Percentiles rank a stretch among this genome's conserved stretches.
Evolutionary conservation across 2,888 invertebrate genomes (phyloP).

Genomic region (Zygothrica quintamaculata): DNA sequence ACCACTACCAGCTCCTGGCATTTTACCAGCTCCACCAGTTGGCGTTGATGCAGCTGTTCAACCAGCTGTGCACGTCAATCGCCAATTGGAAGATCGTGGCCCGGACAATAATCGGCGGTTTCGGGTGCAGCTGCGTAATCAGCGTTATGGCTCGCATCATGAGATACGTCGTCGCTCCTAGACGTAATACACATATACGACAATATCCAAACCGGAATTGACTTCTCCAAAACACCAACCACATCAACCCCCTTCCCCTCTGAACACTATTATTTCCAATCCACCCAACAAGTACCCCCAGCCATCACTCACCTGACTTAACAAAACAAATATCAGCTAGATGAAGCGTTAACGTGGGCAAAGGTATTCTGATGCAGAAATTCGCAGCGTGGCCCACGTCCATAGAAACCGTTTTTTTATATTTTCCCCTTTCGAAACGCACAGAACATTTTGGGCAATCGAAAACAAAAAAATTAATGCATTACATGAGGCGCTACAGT

Average conservation of each 20-base stretch:
- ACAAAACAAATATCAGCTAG: conserved; percentile 20
- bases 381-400: conserved; percentile 52
- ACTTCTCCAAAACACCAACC: too few species aligned
- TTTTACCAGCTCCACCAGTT: conserved; percentile 29
- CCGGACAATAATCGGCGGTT: conserved; percentile 71
- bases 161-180: conserved; percentile 79
- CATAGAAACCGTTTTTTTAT: conserved; percentile 48
- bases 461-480: conserved; percentile 24
- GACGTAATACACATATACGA: not conserved
- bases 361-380: conserved; percentile 32
- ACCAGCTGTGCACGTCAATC: conserved; percentile 46
- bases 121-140: conserved; percentile 79
- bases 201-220: conserved; percentile 9
- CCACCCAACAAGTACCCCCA: too few species aligned
- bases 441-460: conserved; percentile 17
- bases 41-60: conserved; percentile 37
- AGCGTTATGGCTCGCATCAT: conserved; percentile 77
- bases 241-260: too few species aligned
- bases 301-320: too few species aligned
- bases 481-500: conserved; percentile 12
- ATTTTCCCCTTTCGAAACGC: conserved; percentile 35
- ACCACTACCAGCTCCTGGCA: conserved; percentile 35
- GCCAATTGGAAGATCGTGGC: conserved; percentile 58
- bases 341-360: conserved; percentile 57
- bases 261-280: not conserved